These are phyloP conservation scores for Terrapene triunguis DNA, from an alignment of 2,113 vertebrate genomes.

Conservation along the genomic window DNA sequence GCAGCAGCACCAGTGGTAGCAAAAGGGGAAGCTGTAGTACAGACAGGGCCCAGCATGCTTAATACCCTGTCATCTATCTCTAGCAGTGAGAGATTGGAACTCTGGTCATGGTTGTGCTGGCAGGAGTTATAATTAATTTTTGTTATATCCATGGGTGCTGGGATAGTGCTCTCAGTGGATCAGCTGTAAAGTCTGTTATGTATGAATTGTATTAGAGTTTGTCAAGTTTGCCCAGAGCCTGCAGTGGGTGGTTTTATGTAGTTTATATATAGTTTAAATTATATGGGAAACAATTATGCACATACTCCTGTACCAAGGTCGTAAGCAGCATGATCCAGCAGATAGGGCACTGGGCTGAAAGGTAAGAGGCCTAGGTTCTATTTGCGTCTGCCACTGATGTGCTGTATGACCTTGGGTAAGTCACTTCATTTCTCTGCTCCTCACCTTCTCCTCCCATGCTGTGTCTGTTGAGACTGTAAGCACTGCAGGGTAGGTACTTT, in stretches of 20 bases:
- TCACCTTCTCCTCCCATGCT: too few relatives aligned
- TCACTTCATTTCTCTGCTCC: too few relatives aligned
- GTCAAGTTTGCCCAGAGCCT: neutral
- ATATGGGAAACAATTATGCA: neutral
- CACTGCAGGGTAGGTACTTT: rapidly evolving
- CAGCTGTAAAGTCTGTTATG: neutral
- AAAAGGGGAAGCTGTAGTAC: neutral
- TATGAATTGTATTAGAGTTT: neutral
- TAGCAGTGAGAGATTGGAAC: constrained; percentile 26
- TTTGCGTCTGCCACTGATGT: too few relatives aligned
- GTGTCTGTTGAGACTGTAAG: rapidly evolving
- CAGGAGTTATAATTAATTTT: constrained; percentile 35
- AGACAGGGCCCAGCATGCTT: neutral
- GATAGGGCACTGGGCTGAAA: neutral
- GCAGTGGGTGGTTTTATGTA: neutral
- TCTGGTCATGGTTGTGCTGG: constrained; percentile 33
- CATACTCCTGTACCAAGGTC: neutral
- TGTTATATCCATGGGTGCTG: constrained; percentile 47
- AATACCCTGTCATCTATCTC: neutral
- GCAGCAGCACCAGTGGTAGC: neutral
- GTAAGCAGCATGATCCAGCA: neutral
- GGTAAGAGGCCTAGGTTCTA: too few relatives aligned
- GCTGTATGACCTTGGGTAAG: too few relatives aligned
- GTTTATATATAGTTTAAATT: neutral
- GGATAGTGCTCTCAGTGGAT: neutral